A percentile compares a stretch with the other conserved stretches of the same genome.
Evolutionary conservation across 2,888 invertebrate genomes (phyloP).

Genomic region (Cryptophagus acutangulus): DNA sequence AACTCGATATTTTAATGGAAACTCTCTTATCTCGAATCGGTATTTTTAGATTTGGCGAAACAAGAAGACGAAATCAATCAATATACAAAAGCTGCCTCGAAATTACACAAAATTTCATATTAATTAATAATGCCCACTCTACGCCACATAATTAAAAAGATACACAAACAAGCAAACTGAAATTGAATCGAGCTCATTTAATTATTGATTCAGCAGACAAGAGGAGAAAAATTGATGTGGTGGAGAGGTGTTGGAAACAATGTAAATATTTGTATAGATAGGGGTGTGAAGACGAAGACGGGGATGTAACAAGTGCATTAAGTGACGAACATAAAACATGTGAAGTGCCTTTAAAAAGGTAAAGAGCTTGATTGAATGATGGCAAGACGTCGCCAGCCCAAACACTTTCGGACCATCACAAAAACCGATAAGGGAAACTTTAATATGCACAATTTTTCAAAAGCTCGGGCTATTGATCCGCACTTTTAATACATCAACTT

Average conservation of each 20-base stretch:
- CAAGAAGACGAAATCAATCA: no score
- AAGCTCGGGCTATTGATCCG: not conserved
- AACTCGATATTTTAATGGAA: no score
- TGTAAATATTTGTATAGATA: not conserved
- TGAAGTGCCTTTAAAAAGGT: conserved; percentile 15
- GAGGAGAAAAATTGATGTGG: not conserved
- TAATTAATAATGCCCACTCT: no score
- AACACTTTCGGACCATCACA: conserved; percentile 11
- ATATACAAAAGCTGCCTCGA: no score
- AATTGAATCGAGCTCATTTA: no score
- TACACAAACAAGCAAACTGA: no score
- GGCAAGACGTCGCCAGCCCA: conserved; percentile 15
- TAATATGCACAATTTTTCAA: conserved; percentile 6
- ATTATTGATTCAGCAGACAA: not conserved
- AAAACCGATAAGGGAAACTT: conserved; percentile 10
- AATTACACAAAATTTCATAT: no score
- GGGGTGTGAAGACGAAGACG: no score
- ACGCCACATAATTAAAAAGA: no score
- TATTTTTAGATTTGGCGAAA: no score
- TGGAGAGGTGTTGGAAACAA: not conserved
- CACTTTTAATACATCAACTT: not conserved
- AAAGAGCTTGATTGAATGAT: conserved; percentile 15
- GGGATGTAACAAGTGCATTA: conserved; percentile 2
- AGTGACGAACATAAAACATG: conserved; percentile 8
- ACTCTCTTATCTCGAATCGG: no score